Evolutionary conservation across 2,888 invertebrate species (phyloP), one percentile per base, ranked within the genome.

Genomic region (Drosophila yooni): DNA sequence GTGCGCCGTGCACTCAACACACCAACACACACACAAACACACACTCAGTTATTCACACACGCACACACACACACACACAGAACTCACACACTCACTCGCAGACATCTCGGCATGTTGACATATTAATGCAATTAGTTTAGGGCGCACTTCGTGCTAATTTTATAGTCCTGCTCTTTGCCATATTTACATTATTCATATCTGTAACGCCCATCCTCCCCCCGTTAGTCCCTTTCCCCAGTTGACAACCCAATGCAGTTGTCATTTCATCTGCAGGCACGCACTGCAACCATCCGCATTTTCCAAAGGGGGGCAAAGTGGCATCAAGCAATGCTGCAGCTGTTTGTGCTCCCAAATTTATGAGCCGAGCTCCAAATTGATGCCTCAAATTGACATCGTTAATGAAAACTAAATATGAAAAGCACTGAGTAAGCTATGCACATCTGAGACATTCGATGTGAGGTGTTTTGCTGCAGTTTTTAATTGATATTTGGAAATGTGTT

Each of bases 111-210:
- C 77, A 80, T 90, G 88, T 84, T 87, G 87, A 87, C 90, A 87
- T 87, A 87, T 87, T 90, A 87, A 89, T 90, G 90, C 90, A 87
- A 87, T 87, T 87, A 87, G 89, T 89, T 84, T 76, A 50, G 85
- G 82, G 70, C 75, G 76, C 67, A 70, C 68, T 73, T 70, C 59
- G 82, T 89, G 90, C 87, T 87, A 87, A 87, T 90, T 87, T 87
- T 89, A 89, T 77, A 80, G 74, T 71, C 52, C 66, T 67, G 63
- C 80, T 74, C 83, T 67, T 61, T 69, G 72, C 72, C 64, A 52
- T 72, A 70, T 81, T 72, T 66, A 81, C 82, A 81, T 78, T 68
- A 78, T 78, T 81, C 83, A 81, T 83, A 82, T 81, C 70, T 81
- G 68, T 72, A 34, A 58, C 60, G 54, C 50, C 67, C 57, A 31